Evolutionary conservation across 2,888 invertebrate species (phyloP).

Genomic region (Eupithecia tripunctaria): DNA sequence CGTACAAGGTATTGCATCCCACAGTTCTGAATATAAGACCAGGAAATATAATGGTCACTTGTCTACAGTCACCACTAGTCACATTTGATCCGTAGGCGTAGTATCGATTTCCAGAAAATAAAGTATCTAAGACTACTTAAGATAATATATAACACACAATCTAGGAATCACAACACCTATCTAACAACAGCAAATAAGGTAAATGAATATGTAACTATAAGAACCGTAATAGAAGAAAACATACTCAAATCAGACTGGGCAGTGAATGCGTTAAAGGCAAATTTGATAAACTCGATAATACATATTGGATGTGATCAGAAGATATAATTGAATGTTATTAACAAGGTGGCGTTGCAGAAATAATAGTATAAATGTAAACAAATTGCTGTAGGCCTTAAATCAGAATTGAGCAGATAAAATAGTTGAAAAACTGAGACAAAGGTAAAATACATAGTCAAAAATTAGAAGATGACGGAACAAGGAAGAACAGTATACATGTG

Average conservation of each 20-base stretch:
- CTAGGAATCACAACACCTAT: neutral
- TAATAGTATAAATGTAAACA: neutral
- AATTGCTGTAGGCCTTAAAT: no score
- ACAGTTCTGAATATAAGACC: neutral
- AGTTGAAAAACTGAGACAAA: neutral
- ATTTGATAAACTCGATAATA: neutral
- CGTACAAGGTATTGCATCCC: neutral
- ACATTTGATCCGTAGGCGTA: neutral
- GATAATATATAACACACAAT: neutral
- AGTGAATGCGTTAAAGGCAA: no score
- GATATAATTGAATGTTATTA: neutral
- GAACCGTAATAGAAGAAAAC: neutral
- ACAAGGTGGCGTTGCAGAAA: neutral
- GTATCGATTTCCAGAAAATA: neutral
- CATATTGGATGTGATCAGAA: neutral
- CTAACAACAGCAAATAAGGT: neutral
- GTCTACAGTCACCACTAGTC: neutral
- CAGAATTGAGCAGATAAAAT: neutral
- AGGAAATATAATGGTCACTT: neutral
- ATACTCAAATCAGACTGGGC: no score
- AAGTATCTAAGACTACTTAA: neutral
- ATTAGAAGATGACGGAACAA: conserved; percentile 28
- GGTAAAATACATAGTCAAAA: conserved; percentile 6
- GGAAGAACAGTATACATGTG: conserved; percentile 26
- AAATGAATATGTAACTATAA: neutral